phyloP scores from a whole-genome alignment of 2,797 vertebrate genomes.

The Lepilemur ruficaudatus region DNA sequence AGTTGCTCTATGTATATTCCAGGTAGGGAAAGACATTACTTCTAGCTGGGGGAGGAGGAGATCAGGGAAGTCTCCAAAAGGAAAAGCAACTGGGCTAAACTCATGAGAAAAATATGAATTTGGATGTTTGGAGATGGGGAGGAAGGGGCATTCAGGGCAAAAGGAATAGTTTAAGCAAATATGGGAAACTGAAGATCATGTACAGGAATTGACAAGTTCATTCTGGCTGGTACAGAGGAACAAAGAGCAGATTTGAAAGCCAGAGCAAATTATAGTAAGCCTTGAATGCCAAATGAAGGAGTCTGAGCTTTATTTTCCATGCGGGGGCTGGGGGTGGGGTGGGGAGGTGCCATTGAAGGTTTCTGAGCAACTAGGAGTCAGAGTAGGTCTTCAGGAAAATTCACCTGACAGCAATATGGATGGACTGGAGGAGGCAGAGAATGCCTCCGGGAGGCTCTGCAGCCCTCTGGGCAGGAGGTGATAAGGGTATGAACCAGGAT shows the following conservation, averaged over 20 bases:
- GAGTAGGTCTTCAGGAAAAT: neutral
- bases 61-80: neutral
- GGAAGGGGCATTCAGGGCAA: neutral
- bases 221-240: neutral
- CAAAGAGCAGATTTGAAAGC: neutral
- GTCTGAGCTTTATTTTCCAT: neutral
- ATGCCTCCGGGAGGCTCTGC: rapidly evolving
- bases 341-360: neutral
- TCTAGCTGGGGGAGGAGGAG: neutral
- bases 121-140: neutral
- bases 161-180: neutral
- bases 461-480: neutral
- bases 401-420: neutral
- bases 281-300: neutral
- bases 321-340: too few species aligned
- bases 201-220: neutral
- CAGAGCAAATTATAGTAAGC: neutral
- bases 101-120: neutral
- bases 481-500: neutral
- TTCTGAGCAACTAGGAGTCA: neutral
- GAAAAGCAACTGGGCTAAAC: neutral
- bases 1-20: rapidly evolving
- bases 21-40: neutral
- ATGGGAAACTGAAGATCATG: neutral
- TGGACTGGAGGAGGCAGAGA: rapidly evolving